Conservation (phyloP, 2,888 invertebrate genomes). For the Nomada lathburiana region DNA sequence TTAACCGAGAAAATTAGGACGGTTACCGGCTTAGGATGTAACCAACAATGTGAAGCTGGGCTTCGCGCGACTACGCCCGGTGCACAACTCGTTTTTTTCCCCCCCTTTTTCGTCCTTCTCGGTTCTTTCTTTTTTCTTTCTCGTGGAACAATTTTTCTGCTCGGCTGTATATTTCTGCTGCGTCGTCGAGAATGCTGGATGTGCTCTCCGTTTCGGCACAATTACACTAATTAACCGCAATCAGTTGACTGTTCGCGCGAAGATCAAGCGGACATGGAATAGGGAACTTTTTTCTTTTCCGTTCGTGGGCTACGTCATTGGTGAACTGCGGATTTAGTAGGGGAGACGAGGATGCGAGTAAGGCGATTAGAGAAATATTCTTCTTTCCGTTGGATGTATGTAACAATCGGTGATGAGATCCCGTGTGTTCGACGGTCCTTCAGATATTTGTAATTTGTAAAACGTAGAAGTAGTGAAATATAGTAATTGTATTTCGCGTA, state of each 20-base stretch:
- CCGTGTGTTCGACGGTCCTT: no score
- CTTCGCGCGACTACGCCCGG: not conserved
- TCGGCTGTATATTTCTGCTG: not conserved
- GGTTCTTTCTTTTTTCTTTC: not conserved
- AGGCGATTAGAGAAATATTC: no score
- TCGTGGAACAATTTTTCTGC: not conserved
- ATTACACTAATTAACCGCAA: slow-evolving; percentile 16
- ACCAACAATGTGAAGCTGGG: slow-evolving; percentile 23
- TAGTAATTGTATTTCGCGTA: no score
- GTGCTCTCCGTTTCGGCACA: not conserved
- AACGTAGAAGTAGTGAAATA: no score
- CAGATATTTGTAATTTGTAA: no score
- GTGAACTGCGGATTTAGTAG: not conserved
- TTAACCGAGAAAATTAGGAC: slow-evolving; percentile 47
- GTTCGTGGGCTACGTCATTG: not conserved
- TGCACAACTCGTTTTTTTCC: not conserved
- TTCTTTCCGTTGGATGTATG: no score
- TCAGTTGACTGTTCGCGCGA: slow-evolving; percentile 22
- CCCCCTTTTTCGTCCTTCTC: no score
- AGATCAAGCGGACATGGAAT: slow-evolving; percentile 15
- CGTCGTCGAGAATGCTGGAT: slow-evolving; percentile 7
- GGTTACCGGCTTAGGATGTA: slow-evolving; percentile 25
- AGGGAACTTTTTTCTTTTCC: not conserved
- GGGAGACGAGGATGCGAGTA: no score
- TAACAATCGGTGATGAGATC: no score